These are phyloP conservation scores for Cynaeus angustus DNA, from an alignment of 2,888 invertebrate genomes.

Conservation along the genomic window DNA sequence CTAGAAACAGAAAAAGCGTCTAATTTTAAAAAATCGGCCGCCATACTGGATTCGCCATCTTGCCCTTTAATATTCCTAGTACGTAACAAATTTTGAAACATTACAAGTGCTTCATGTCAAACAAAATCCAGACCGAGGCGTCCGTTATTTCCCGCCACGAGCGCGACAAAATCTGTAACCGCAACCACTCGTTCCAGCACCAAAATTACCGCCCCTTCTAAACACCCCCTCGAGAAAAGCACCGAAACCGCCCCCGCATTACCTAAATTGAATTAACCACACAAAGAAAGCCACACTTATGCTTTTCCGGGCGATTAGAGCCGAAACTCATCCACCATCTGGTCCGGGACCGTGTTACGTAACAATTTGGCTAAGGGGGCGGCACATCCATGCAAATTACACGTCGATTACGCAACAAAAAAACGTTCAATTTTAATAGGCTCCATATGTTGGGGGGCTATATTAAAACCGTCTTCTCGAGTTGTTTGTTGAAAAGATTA, in stretches of 20 bases:
- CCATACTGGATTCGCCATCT: too few species aligned
- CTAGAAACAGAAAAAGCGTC: too few species aligned
- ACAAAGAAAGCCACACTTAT: constrained; percentile 32
- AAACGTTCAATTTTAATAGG: constrained; percentile 15
- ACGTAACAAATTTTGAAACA: too few species aligned
- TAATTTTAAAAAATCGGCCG: too few species aligned
- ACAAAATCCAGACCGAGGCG: too few species aligned
- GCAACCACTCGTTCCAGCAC: not conserved
- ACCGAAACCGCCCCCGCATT: constrained; percentile 16
- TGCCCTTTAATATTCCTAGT: too few species aligned
- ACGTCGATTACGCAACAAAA: constrained; percentile 26
- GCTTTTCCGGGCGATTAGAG: constrained; percentile 30
- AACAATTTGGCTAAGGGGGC: constrained; percentile 32
- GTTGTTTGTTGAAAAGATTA: constrained; percentile 11
- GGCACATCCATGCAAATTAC: constrained; percentile 33
- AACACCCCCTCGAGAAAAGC: constrained; percentile 8
- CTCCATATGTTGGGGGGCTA: constrained; percentile 13
- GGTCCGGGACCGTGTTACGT: constrained; percentile 20
- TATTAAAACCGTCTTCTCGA: constrained; percentile 13
- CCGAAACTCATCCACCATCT: constrained; percentile 23
- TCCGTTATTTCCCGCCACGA: too few species aligned
- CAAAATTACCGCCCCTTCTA: not conserved
- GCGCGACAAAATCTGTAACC: not conserved
- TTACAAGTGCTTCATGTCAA: too few species aligned
- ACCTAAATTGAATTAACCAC: constrained; percentile 25